Base-by-base conservation (phyloP, 2,888 invertebrate genomes). In the Noctua janthe region DNA sequence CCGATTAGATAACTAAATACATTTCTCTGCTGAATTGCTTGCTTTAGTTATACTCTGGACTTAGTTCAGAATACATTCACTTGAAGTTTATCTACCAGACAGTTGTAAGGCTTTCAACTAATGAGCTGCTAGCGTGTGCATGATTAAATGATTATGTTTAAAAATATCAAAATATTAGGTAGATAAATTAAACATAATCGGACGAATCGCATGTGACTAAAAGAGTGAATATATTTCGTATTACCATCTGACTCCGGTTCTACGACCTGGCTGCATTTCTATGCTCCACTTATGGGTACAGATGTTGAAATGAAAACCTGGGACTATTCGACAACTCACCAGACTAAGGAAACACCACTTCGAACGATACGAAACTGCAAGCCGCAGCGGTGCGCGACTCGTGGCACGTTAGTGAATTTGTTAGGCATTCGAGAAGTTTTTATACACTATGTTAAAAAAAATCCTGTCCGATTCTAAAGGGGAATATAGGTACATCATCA, bases 1-100 rank as follows among this genome's bases (percentile, higher is more conserved):
- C 39, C 66, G 66, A 71, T 71, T 39, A 80, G 66, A 79, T 71
- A 71, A 29, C 66, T 29, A 56, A 71, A 29, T 23, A 66, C 62
- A 70, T 78, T 62, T 17, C n/a, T 47, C 47, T 67, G 47, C 20
- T 70, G 17, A 15, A 35, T 35, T 8, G 64, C 35, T 35, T 64
- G 64, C 35, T 35, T 59, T 43, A 10, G 23, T 35, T 66, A 20
- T 17, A 23, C 17, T 20, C 4, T 47, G 13, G 4, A 64, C n/a
- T 79, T 70, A 35, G 29, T 51, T 39, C 51, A 43, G 56, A 47
- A 47, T 47, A 47, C 8, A 43, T 79, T 43, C 6, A 43, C 20
- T 62, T 7, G 8, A 64, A 74, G 29, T 64, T 56, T 75, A 49
- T 72, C 15, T 15, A n/a, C 5, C 35, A 35, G 43, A 59, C 13